Conservation (phyloP, 2,113 vertebrate genomes). For the Camelus bactrianus region DNA sequence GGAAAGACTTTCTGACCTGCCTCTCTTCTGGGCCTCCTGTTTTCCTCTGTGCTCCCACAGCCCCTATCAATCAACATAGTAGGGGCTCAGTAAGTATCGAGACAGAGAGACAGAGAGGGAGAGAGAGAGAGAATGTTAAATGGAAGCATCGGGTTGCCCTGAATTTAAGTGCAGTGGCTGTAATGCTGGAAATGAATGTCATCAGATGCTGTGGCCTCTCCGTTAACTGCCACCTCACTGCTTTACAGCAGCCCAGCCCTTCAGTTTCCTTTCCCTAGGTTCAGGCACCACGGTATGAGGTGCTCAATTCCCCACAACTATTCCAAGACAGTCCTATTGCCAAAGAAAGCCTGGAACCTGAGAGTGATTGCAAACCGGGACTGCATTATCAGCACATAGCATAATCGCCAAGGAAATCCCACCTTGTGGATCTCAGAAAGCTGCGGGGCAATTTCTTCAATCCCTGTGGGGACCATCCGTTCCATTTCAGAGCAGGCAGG, state of each 20-base stretch:
- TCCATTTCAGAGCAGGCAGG: background rate
- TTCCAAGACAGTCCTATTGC: background rate
- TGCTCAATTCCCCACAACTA: background rate
- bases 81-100: background rate
- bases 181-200: background rate
- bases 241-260: background rate
- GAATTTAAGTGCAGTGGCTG: background rate
- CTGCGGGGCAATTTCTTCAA: background rate
- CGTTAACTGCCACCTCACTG: fast-evolving
- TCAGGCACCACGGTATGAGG: no score
- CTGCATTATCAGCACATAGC: background rate
- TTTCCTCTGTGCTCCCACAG: background rate
- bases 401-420: background rate
- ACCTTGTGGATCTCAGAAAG: background rate
- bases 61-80: background rate
- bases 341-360: background rate
- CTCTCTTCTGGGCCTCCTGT: background rate
- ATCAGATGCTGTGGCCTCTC: background rate
- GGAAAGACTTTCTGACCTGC: background rate
- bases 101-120: background rate
- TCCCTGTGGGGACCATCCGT: background rate
- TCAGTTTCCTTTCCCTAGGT: background rate
- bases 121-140: background rate
- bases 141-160: background rate
- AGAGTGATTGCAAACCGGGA: background rate